Base-by-base conservation (phyloP, 2,888 invertebrate genomes). In the Tanypteryx hageni region DNA sequence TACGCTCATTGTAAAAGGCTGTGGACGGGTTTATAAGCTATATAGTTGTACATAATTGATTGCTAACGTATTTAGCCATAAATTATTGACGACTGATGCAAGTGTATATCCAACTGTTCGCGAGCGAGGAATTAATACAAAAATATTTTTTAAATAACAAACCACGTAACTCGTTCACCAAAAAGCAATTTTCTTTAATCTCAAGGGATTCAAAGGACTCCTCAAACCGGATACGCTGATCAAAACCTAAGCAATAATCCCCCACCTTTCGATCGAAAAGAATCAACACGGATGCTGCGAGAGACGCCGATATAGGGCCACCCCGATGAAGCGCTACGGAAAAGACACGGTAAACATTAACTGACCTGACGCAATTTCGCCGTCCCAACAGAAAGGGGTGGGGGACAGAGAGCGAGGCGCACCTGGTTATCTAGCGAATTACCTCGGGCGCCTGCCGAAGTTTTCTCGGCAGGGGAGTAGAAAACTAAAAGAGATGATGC, bases 321-420 rank as follows among this genome's bases (percentile, higher is more conserved):
- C 76, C 76, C 76, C 22, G 22, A 44, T 27, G n/a, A 68, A 7
- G 13, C 68, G 18, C 22, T 18, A 2, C 82, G 31, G 61, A 59
- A 59, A 83, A 61, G 10, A 44, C 16, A 27, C 44, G 1, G 89
- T 89, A 89, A 89, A 64, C 89, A 89, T 68, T 89, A 44, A 64
- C 89, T 89, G 89, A 89, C 89, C 89, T 89, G 22, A 11, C 89
- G 68, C 89, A 89, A 89, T 89, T 31, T 10, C 2, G 31, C 64
- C 89, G 64, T 31, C n/a, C 57, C 83, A 57, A 16, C 16, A 5
- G 83, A 57, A 11, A 14, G 8, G 31, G 68, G n/a, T n/a, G n/a
- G n/a, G n/a, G n/a, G n/a, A n/a, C n/a, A n/a, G n/a, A n/a, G n/a
- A n/a, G n/a, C n/a, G n/a, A n/a, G 16, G 16, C 61, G 64, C 89